A percentile compares a stretch with the other conserved stretches of the same genome.
These are phyloP conservation scores for Aricia artaxerxes DNA, from an alignment of 2,888 invertebrate genomes.

Conservation along the genomic window DNA sequence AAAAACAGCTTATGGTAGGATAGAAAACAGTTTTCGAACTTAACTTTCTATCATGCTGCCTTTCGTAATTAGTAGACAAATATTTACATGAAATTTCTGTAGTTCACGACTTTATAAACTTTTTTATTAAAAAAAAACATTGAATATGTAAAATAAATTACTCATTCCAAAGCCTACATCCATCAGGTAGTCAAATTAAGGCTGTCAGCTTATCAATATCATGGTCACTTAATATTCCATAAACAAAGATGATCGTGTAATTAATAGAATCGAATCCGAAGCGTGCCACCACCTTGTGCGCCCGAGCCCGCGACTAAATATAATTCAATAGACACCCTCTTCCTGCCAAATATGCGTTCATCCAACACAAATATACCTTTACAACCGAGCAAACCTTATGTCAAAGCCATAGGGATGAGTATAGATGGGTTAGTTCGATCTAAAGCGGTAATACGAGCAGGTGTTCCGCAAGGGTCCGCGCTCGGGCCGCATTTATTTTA, in stretches of 20 bases:
- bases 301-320: constrained; percentile 75
- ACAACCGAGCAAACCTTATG: constrained; percentile 46
- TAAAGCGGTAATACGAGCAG: constrained; percentile 59
- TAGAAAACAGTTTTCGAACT: too few relatives aligned
- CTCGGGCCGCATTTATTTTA: constrained; percentile 71
- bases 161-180: not conserved
- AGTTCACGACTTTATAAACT: too few relatives aligned
- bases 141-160: not conserved
- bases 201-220: constrained; percentile 1
- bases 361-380: constrained; percentile 9
- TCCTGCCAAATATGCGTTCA: constrained; percentile 72
- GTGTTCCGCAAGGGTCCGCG: constrained; percentile 72
- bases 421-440: constrained; percentile 41
- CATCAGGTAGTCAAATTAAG: not conserved
- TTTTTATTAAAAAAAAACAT: not conserved
- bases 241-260: constrained; percentile 30
- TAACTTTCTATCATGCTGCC: too few relatives aligned
- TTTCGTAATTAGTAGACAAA: not conserved
- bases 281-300: constrained; percentile 64
- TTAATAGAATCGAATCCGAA: constrained; percentile 31
- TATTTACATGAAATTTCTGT: not conserved
- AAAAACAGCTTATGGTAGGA: too few relatives aligned
- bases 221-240: constrained; percentile 27
- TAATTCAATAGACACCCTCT: constrained; percentile 79
- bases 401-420: constrained; percentile 47